Percentiles rank a stretch among this genome's conserved stretches.
Evolutionary conservation across 2,888 invertebrate species (phyloP).

Genomic region (Mythimna ferrago): DNA sequence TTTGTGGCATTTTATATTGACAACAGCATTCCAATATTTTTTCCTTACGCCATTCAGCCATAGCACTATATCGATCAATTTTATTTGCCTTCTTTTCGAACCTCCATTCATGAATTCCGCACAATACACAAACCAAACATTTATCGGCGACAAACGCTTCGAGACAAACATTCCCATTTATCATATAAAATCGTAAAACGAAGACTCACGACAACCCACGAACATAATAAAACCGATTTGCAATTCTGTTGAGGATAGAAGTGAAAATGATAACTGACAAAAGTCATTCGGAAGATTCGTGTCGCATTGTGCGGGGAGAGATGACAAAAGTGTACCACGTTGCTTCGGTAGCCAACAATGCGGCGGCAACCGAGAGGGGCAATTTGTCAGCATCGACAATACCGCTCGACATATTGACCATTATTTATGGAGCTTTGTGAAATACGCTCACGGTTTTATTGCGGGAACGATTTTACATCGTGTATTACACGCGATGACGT

Average conservation of each 20-base stretch:
- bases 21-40: conserved; percentile 51
- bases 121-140: conserved; percentile 82
- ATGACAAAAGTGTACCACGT: conserved; percentile 80
- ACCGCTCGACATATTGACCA: conserved; percentile 89
- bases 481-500: conserved; percentile 86
- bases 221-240: conserved; percentile 85
- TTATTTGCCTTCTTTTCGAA: conserved; percentile 79
- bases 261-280: conserved; percentile 89
- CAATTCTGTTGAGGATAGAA: conserved; percentile 79
- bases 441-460: conserved; percentile 86
- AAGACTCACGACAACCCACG: conserved; percentile 78
- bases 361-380: conserved; percentile 85
- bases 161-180: conserved; percentile 82
- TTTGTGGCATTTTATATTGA: conserved; percentile 19
- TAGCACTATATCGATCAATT: conserved; percentile 59
- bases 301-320: conserved; percentile 78
- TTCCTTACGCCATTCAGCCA: conserved; percentile 14
- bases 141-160: conserved; percentile 78
- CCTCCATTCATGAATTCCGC: conserved; percentile 66
- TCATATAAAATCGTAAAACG: conserved; percentile 81
- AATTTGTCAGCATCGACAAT: conserved; percentile 90
- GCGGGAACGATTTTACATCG: conserved; percentile 87
- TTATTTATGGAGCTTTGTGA: conserved; percentile 89
- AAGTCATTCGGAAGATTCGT: conserved; percentile 81
- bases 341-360: conserved; percentile 85